A percentile compares a stretch with the other conserved stretches of the same genome.
phyloP scores from a whole-genome alignment of 2,113 vertebrate species.

The Oenanthe oenanthe region DNA sequence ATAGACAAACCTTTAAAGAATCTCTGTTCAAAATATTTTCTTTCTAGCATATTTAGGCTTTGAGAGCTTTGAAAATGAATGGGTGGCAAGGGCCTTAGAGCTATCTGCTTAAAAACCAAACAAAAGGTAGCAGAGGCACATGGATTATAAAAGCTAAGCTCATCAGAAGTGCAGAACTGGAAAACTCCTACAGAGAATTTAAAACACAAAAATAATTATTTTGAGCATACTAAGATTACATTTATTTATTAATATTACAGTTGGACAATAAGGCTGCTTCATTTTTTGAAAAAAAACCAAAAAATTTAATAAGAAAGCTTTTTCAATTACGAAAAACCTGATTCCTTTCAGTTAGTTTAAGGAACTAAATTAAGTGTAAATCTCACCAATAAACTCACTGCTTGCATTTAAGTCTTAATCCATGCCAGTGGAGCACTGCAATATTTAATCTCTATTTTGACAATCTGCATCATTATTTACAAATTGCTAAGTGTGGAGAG shows the following conservation, averaged over 20 bases:
- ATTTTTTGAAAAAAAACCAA: background rate
- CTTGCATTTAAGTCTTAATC: background rate
- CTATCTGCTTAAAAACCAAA: background rate
- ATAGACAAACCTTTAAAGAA: background rate
- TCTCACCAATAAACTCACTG: slow-evolving; percentile 1
- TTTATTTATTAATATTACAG: background rate
- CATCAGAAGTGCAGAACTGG: background rate
- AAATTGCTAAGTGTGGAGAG: background rate
- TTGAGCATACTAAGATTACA: background rate
- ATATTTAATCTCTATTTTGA: background rate
- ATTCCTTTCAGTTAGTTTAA: background rate
- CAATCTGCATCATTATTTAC: slow-evolving; percentile 9
- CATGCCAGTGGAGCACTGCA: background rate
- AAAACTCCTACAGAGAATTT: background rate
- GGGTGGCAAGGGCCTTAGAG: background rate
- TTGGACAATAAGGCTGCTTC: background rate
- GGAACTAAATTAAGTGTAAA: background rate
- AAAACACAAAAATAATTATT: background rate
- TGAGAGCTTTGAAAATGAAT: background rate
- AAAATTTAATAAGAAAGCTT: background rate
- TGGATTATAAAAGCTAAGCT: background rate
- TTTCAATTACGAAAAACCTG: background rate
- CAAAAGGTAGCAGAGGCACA: background rate
- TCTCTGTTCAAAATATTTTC: background rate
- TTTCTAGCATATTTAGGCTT: background rate